phyloP scores from a whole-genome alignment of 2,797 vertebrate species.

The Synaphobranchus kaupii region DNA sequence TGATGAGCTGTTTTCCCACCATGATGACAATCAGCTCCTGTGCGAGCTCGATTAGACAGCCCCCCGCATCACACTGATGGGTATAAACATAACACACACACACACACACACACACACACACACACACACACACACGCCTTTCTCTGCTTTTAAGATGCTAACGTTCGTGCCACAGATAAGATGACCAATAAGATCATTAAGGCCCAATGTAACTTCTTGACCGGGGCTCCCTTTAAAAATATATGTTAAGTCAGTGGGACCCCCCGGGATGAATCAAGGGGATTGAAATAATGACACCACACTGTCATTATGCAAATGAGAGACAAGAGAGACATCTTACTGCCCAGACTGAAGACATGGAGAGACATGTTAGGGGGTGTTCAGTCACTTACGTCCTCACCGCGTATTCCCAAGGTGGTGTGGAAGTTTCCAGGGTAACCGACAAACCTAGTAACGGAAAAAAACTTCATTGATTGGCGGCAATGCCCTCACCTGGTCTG shows the following conservation, averaged over 20 bases:
- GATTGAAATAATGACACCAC: neutral
- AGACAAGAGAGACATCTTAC: neutral
- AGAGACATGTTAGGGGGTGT: neutral
- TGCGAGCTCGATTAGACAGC: slow-evolving; percentile 55
- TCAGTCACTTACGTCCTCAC: slow-evolving; percentile 50
- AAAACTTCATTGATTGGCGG: neutral
- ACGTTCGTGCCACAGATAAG: too few species aligned
- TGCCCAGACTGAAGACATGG: neutral
- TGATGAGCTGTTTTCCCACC: slow-evolving; percentile 64
- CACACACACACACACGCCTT: neutral
- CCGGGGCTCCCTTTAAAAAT: too few species aligned
- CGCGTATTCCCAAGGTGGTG: slow-evolving; percentile 51
- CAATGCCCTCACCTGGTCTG: neutral
- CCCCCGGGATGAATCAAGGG: neutral
- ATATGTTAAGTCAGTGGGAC: too few species aligned
- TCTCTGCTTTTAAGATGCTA: neutral
- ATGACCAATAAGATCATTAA: too few species aligned
- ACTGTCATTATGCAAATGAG: neutral
- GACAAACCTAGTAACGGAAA: slow-evolving; percentile 48
- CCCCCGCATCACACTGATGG: slow-evolving; percentile 45
- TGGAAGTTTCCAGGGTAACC: slow-evolving; percentile 53
- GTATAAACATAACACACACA: neutral
- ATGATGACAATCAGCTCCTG: slow-evolving; percentile 62
- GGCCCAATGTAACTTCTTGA: too few species aligned
- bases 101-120: too few species aligned